Percentiles rank a stretch among this genome's conserved stretches.
Evolutionary conservation across 2,888 invertebrate genomes (phyloP).

Genomic region (Apodemia duryi): DNA sequence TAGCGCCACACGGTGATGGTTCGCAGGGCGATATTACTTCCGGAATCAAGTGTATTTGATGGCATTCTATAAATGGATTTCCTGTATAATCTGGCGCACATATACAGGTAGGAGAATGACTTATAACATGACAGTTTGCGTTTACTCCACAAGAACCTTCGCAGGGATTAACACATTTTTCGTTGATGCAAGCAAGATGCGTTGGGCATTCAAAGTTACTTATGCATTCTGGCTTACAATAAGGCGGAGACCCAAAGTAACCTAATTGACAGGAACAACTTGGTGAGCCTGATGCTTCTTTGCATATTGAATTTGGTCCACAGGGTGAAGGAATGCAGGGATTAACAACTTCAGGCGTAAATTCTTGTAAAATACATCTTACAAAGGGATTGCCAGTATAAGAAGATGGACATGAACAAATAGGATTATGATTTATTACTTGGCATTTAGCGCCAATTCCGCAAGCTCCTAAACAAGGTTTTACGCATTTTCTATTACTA

Average conservation of each 20-base stretch:
- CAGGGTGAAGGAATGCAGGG: slow-evolving; percentile 90
- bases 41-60: slow-evolving; percentile 48
- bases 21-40: slow-evolving; percentile 77
- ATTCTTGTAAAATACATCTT: slow-evolving; percentile 78
- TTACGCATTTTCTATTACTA: slow-evolving; percentile 87
- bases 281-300: slow-evolving; percentile 82
- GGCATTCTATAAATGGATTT: slow-evolving; percentile 86
- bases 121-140: slow-evolving; percentile 86
- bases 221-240: slow-evolving; percentile 89
- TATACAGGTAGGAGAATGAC: slow-evolving; percentile 85
- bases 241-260: slow-evolving; percentile 85
- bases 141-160: slow-evolving; percentile 84
- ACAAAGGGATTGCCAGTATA: slow-evolving; percentile 88
- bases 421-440: slow-evolving; percentile 89
- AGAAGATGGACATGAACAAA: slow-evolving; percentile 84
- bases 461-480: slow-evolving; percentile 92
- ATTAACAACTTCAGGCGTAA: slow-evolving; percentile 72
- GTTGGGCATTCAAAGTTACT: slow-evolving; percentile 86
- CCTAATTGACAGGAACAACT: slow-evolving; percentile 86
- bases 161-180: slow-evolving; percentile 88
- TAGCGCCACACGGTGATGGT: slow-evolving; percentile 83
- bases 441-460: slow-evolving; percentile 86
- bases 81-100: slow-evolving; percentile 84
- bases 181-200: slow-evolving; percentile 85
- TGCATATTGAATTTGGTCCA: slow-evolving; percentile 88